Evolutionary conservation across 2,888 invertebrate genomes (phyloP).

Genomic region (Zygothrica quintamaculata): DNA sequence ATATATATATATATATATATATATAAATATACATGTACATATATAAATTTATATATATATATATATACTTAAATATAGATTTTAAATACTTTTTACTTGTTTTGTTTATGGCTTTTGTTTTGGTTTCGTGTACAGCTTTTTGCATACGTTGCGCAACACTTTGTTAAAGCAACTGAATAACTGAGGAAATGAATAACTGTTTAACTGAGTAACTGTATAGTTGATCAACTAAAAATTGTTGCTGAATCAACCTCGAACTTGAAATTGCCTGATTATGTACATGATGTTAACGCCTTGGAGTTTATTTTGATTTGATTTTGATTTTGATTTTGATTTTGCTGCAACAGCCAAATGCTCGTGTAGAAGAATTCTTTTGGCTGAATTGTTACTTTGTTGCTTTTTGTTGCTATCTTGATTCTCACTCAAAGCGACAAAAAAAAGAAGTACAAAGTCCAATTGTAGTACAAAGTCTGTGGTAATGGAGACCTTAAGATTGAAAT

Average conservation of each 20-base stretch:
- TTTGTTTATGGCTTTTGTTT: background rate
- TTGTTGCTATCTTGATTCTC: too few relatives aligned
- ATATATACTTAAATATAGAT: background rate
- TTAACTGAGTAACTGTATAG: constrained; percentile 7
- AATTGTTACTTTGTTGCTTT: too few relatives aligned
- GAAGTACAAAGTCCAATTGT: constrained; percentile 45
- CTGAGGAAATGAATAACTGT: too few relatives aligned
- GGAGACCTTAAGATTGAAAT: constrained; percentile 41
- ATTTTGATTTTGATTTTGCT: constrained; percentile 20
- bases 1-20: background rate
- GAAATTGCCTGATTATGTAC: constrained; percentile 37
- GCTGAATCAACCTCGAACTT: constrained; percentile 39
- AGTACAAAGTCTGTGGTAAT: constrained; percentile 53
- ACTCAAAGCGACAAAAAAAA: too few relatives aligned
- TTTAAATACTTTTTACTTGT: constrained; percentile 16
- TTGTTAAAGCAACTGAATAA: constrained; percentile 9
- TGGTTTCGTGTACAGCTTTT: constrained; percentile 10
- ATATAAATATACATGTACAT: background rate
- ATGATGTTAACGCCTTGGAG: background rate
- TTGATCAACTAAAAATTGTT: constrained; percentile 34
- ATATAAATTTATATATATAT: background rate
- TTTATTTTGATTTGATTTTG: constrained; percentile 2
- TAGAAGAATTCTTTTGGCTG: constrained; percentile 18
- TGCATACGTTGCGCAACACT: constrained; percentile 41
- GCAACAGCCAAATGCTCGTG: constrained; percentile 20